Percentiles rank a stretch among this genome's conserved stretches.
Conservation (phyloP, 1,140 invertebrate genomes). For the Liolophura sinensis region DNA sequence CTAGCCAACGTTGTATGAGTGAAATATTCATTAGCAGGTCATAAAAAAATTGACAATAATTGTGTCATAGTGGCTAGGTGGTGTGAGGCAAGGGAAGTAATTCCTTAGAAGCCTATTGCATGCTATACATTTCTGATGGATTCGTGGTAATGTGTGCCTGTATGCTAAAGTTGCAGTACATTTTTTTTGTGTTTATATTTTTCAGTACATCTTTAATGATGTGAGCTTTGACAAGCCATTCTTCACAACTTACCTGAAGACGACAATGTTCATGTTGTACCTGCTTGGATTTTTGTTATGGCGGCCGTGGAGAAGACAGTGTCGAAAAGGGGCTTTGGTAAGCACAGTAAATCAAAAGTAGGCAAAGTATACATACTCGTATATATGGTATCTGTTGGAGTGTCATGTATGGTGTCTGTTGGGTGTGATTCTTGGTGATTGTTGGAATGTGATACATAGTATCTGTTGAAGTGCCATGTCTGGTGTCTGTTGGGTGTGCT, state of each 20-base stretch:
- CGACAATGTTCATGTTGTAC: slow-evolving; percentile 84
- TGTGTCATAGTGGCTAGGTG: too few species aligned
- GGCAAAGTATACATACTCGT: background rate
- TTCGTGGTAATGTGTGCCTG: too few species aligned
- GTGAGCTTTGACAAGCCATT: slow-evolving; percentile 83
- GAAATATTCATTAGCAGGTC: too few species aligned
- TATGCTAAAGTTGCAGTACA: background rate
- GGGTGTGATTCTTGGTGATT: too few species aligned
- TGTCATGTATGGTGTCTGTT: background rate
- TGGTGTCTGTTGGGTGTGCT: background rate
- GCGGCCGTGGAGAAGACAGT: slow-evolving; percentile 80
- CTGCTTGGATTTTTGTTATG: slow-evolving; percentile 80
- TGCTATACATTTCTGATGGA: too few species aligned
- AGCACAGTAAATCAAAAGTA: slow-evolving; percentile 8
- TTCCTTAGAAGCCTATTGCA: too few species aligned
- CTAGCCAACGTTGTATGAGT: too few species aligned
- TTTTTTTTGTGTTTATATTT: slow-evolving; percentile 19
- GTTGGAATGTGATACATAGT: too few species aligned
- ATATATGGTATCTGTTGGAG: background rate
- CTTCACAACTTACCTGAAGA: slow-evolving; percentile 87
- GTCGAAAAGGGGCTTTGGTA: slow-evolving; percentile 68
- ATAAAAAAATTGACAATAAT: too few species aligned
- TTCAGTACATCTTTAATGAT: slow-evolving; percentile 81
- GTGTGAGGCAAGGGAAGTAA: too few species aligned
- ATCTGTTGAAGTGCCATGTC: background rate